phyloP scores from a whole-genome alignment of 2,797 vertebrate species.

The Alcedo quadribrachys region DNA sequence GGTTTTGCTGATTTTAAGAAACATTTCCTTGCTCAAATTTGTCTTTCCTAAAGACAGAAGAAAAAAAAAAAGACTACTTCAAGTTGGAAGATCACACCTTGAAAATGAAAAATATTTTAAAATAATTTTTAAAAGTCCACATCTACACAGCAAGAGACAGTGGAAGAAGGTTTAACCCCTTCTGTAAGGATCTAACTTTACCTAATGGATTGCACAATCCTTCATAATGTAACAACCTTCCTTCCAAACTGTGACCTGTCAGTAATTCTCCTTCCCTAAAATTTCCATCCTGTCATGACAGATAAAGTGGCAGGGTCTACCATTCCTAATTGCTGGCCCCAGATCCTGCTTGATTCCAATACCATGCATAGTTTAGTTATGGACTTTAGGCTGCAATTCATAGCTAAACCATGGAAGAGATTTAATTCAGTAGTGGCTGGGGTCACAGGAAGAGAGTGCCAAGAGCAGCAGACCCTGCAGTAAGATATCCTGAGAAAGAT shows the following conservation, averaged over 20 bases:
- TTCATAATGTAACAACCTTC: conserved; percentile 1
- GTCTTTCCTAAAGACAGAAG: background rate
- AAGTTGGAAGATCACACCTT: background rate
- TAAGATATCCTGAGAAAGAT: conserved; percentile 65
- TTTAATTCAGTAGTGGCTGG: conserved; percentile 41
- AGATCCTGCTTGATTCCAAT: conserved; percentile 53
- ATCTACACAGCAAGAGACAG: background rate
- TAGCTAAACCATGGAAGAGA: conserved; percentile 37
- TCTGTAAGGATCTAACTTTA: background rate
- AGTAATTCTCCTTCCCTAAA: conserved; percentile 48
- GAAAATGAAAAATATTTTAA: background rate
- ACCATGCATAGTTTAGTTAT: conserved; percentile 69
- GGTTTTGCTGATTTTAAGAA: background rate
- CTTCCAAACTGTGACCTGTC: conserved; percentile 52
- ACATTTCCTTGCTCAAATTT: background rate
- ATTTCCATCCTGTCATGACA: conserved; percentile 62
- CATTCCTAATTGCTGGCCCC: conserved; percentile 60
- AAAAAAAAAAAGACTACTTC: background rate
- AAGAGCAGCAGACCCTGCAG: conserved; percentile 56
- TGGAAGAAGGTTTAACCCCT: background rate
- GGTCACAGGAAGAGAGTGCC: conserved; percentile 45
- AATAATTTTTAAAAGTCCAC: too few species aligned
- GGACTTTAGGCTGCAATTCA: conserved; percentile 60
- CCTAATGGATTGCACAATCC: background rate
- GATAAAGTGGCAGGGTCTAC: conserved; percentile 67